These are phyloP conservation scores for Gallinago paraguaiae DNA, from an alignment of 2,113 vertebrate species.

Conservation along the genomic window DNA sequence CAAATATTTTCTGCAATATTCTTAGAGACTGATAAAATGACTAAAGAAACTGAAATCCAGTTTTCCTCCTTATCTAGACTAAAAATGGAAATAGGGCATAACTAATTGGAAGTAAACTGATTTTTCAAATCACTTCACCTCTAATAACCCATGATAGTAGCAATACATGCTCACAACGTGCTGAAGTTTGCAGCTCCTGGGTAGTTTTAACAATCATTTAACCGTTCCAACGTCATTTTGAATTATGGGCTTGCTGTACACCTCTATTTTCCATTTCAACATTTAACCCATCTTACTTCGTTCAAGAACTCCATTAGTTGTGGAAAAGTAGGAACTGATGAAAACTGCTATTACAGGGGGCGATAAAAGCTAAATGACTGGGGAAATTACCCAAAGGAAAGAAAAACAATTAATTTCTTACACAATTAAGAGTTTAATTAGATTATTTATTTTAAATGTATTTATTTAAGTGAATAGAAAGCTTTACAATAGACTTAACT, in stretches of 20 bases:
- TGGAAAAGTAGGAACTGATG: constrained; percentile 30
- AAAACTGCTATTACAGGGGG: background rate
- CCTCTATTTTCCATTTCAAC: background rate
- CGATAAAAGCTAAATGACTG: constrained; percentile 14
- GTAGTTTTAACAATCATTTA: background rate
- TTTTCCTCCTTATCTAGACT: constrained; percentile 24
- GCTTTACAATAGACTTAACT: constrained; percentile 8
- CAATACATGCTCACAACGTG: background rate
- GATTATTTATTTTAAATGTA: constrained; percentile 43
- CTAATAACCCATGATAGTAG: background rate
- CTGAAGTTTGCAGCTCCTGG: background rate
- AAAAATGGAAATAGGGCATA: constrained; percentile 25
- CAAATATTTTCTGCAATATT: background rate
- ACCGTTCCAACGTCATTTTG: background rate
- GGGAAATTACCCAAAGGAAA: background rate
- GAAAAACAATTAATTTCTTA: constrained; percentile 19
- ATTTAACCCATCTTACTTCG: constrained; percentile 7
- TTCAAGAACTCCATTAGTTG: background rate
- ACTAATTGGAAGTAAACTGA: constrained; percentile 43
- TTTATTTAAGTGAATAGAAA: constrained; percentile 25
- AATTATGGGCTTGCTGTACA: background rate
- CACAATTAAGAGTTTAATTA: constrained; percentile 45
- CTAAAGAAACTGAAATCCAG: background rate
- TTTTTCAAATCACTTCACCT: constrained; percentile 42
- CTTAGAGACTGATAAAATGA: background rate